A percentile compares a stretch with the other conserved stretches of the same genome.
Conservation (phyloP, 2,797 vertebrate genomes). For the Mionectes olivaceus region DNA sequence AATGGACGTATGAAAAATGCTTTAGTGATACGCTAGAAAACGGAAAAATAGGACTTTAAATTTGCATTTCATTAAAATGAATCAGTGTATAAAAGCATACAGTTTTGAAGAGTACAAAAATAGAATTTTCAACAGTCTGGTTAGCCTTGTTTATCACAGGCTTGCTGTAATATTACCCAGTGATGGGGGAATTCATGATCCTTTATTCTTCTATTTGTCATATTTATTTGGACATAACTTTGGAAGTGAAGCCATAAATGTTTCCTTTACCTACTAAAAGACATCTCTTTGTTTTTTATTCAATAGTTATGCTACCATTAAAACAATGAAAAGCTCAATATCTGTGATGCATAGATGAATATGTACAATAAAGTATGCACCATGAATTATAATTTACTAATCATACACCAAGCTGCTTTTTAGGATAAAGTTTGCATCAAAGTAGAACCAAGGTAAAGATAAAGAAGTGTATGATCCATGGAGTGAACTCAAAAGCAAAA, state of each 20-base stretch:
- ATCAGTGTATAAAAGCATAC: background rate
- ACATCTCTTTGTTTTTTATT: constrained; percentile 32
- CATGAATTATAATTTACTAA: constrained; percentile 38
- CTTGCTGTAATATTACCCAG: constrained; percentile 23
- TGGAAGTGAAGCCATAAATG: constrained; percentile 42
- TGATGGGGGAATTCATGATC: constrained; percentile 24
- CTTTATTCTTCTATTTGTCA: constrained; percentile 51
- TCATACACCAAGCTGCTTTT: background rate
- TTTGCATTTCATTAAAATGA: constrained; percentile 45
- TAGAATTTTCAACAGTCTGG: background rate
- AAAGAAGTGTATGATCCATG: background rate
- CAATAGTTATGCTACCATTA: constrained; percentile 13
- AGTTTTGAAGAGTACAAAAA: background rate
- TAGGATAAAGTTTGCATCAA: background rate
- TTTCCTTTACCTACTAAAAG: constrained; percentile 44
- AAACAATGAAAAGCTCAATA: constrained; percentile 37
- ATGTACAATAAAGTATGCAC: background rate
- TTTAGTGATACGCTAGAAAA: background rate
- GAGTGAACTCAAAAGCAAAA: background rate
- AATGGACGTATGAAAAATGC: background rate
- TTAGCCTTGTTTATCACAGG: constrained; percentile 44
- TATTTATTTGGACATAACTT: constrained; percentile 63
- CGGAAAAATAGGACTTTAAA: constrained; percentile 1
- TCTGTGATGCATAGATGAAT: background rate
- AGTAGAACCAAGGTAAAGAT: background rate